These are phyloP conservation scores for Eremobia ochroleuca DNA, from an alignment of 2,888 invertebrate species.

Conservation along the genomic window DNA sequence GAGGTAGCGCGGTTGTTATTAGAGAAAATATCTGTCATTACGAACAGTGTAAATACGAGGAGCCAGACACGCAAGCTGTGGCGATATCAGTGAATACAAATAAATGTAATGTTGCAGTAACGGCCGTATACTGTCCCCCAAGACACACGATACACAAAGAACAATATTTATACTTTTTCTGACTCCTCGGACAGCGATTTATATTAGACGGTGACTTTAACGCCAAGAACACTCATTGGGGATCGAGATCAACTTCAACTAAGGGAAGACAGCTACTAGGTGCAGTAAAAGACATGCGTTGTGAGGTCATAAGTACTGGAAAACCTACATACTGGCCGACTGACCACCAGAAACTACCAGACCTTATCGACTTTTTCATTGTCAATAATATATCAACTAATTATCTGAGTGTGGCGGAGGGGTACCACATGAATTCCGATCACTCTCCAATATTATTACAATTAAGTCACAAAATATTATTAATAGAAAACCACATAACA, in stretches of 20 bases:
- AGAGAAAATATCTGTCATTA: neutral
- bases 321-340: neutral
- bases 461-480: too few species aligned
- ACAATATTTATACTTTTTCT: neutral
- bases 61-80: neutral
- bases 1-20: neutral
- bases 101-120: neutral
- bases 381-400: too few species aligned
- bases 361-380: too few species aligned
- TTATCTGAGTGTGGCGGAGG: too few species aligned
- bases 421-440: neutral
- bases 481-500: too few species aligned
- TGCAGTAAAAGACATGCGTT: neutral
- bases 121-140: neutral
- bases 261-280: too few species aligned
- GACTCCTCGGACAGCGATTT: neutral
- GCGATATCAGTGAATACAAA: neutral
- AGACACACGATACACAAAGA: neutral
- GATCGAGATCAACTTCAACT: neutral
- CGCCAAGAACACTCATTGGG: too few species aligned
- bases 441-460: neutral
- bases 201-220: neutral
- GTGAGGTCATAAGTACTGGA: neutral
- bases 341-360: neutral
- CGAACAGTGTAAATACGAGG: neutral